Base-by-base conservation (phyloP, 2,797 vertebrate species). In the Pseudochirops cupreus region DNA sequence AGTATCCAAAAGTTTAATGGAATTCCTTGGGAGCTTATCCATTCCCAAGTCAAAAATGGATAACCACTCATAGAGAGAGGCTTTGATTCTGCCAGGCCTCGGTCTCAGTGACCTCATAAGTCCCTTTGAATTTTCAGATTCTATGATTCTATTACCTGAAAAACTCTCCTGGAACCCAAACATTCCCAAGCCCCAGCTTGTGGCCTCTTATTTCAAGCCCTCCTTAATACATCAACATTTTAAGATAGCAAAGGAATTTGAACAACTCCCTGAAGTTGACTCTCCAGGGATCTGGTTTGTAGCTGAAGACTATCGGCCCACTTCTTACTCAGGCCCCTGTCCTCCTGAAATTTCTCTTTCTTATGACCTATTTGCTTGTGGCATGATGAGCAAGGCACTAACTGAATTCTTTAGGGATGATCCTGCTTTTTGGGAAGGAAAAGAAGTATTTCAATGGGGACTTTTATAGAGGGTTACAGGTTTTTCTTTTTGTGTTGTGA, bases 141-240 rank as follows among this genome's bases (percentile, higher is more conserved):
- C 33, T 82, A 9, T 46, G 74, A 82, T 82, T 82, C 74, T 87
- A 0, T 82, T 82, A 46, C 74, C 74, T 96, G 52, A 95, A 97
- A 95, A 5, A 31, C 56, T 96, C 52, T 93, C 59, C 58, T 46
- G 14, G 58, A 95, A 59, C 87, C 90, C 94, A 95, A 92, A 94
- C 92, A 26, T 96, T 95, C 94, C 91, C 59, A 97, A 96, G 59
- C 82, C 89, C n/a, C 18, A 87, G 95, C 94, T 95, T 55, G 96
- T 96, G 92, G 39, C 93, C 92, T 90, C 95, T 96, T 95, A 39
- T 94, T 94, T 95, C 93, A 28, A 14, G 90, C 33, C 54, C 94
- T 96, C 53, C 96, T 94, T 94, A 92, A 89, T 94, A 91, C 92
- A 96, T 87, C 82, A 82, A 39, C 87, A 24, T 74, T 33, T n/a